These are phyloP conservation scores for Hypocryptadius cinnamomeus DNA, from an alignment of 2,113 vertebrate species.

Conservation along the genomic window DNA sequence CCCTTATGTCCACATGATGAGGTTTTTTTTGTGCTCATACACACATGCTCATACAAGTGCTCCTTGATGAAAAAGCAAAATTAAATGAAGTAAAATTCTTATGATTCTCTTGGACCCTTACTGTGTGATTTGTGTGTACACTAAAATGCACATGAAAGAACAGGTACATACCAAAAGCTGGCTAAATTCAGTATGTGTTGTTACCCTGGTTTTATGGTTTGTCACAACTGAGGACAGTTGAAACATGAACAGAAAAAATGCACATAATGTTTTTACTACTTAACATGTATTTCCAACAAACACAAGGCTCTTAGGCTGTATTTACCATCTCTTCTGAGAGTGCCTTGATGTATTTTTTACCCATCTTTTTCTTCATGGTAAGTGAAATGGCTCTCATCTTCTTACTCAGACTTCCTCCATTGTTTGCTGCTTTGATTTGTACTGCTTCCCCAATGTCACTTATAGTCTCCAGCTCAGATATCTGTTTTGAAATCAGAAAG, in stretches of 20 bases:
- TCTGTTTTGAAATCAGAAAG: conserved; percentile 57
- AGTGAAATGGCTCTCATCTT: conserved; percentile 80
- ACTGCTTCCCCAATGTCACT: conserved; percentile 60
- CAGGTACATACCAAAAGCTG: background rate
- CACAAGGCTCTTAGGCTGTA: background rate
- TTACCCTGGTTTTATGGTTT: background rate
- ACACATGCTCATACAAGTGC: background rate
- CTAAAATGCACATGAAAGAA: background rate
- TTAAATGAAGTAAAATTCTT: background rate
- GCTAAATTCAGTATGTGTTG: background rate
- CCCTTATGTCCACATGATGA: background rate
- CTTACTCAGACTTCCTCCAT: conserved; percentile 65
- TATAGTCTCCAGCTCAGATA: conserved; percentile 57
- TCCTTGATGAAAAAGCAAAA: background rate
- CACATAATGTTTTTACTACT: background rate
- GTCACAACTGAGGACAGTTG: background rate
- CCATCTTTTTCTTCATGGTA: conserved; percentile 86
- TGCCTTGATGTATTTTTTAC: conserved; percentile 74
- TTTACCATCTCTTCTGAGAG: conserved; percentile 77
- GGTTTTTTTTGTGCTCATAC: background rate
- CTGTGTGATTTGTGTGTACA: background rate
- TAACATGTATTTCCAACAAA: background rate
- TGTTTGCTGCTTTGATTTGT: conserved; percentile 44
- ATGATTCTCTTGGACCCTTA: background rate
- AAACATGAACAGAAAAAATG: background rate